These are phyloP conservation scores for Panthera uncia DNA, from an alignment of 2,113 vertebrate genomes.

Conservation along the genomic window DNA sequence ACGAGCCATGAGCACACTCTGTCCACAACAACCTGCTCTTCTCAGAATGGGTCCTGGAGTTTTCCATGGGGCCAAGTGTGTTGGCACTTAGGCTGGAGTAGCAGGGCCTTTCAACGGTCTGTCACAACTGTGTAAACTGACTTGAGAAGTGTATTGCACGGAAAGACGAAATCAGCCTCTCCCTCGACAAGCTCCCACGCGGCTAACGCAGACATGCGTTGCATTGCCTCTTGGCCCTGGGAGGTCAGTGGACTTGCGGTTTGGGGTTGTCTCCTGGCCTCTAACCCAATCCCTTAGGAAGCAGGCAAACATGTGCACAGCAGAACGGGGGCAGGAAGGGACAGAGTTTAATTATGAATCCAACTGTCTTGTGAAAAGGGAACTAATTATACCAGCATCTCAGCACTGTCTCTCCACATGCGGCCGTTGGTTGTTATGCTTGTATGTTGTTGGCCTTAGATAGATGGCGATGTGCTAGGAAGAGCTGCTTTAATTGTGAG, in stretches of 20 bases:
- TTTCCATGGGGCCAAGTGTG: not conserved
- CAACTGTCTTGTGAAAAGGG: slow-evolving; percentile 26
- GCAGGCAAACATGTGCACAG: not conserved
- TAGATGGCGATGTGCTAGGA: slow-evolving; percentile 16
- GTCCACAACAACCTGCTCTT: not conserved
- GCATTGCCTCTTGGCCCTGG: not conserved
- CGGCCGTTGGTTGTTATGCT: not conserved
- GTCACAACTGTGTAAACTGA: not conserved
- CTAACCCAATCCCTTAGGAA: slow-evolving; percentile 3
- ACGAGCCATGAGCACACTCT: not conserved
- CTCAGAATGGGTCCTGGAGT: not conserved
- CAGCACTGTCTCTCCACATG: not conserved
- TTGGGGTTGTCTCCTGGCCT: not conserved
- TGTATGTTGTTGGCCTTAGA: not conserved
- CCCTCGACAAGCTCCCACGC: not conserved
- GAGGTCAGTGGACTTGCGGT: slow-evolving; percentile 33
- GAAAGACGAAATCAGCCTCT: not conserved
- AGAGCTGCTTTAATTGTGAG: slow-evolving; percentile 48
- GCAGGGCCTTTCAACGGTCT: not conserved
- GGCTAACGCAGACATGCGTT: not conserved
- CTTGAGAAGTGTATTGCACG: not conserved
- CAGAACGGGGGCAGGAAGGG: not conserved
- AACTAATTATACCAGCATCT: slow-evolving; percentile 49
- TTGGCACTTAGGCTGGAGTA: not conserved
- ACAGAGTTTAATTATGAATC: slow-evolving; percentile 39